Conservation (phyloP, 2,888 invertebrate genomes). For the Neoaliturus tenellus region DNA sequence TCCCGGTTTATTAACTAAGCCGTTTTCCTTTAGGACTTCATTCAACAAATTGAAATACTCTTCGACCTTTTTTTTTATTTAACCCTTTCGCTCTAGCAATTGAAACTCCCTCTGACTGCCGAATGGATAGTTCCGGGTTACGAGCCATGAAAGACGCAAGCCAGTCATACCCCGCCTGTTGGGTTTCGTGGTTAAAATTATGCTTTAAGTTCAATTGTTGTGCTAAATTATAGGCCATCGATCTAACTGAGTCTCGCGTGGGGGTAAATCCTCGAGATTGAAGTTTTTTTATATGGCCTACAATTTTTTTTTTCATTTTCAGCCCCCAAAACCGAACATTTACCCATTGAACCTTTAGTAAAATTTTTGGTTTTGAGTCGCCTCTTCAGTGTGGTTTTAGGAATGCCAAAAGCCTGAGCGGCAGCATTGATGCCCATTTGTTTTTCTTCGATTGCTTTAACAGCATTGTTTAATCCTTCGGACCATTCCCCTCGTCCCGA, state of each 20-base stretch:
- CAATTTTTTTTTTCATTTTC: slow-evolving; percentile 46
- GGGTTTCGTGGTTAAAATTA: slow-evolving; percentile 40
- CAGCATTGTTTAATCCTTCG: slow-evolving; percentile 37
- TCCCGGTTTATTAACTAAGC: slow-evolving; percentile 20
- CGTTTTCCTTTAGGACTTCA: slow-evolving; percentile 3
- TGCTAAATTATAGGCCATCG: slow-evolving; percentile 38
- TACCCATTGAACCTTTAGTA: slow-evolving; percentile 3
- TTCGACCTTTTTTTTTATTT: slow-evolving; percentile 7
- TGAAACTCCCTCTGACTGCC: slow-evolving; percentile 45
- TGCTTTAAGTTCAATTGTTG: slow-evolving; percentile 26
- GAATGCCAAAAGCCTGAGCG: neutral
- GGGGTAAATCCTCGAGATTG: slow-evolving; percentile 37
- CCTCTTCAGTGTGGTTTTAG: neutral
- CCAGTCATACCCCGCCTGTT: slow-evolving; percentile 44
- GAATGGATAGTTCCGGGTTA: slow-evolving; percentile 36
- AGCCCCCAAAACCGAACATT: neutral
- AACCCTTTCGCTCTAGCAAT: slow-evolving; percentile 21
- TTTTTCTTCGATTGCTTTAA: slow-evolving; percentile 41
- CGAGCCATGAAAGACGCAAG: slow-evolving; percentile 16
- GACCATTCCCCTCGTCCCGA: slow-evolving; percentile 33
- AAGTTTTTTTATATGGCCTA: slow-evolving; percentile 42
- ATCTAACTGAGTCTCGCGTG: slow-evolving; percentile 21
- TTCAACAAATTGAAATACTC: slow-evolving; percentile 35
- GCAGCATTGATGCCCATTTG: slow-evolving; percentile 41
- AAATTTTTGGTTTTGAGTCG: slow-evolving; percentile 12